phyloP scores from a whole-genome alignment of 2,888 invertebrate species.

The Scaeva pyrastri region DNA sequence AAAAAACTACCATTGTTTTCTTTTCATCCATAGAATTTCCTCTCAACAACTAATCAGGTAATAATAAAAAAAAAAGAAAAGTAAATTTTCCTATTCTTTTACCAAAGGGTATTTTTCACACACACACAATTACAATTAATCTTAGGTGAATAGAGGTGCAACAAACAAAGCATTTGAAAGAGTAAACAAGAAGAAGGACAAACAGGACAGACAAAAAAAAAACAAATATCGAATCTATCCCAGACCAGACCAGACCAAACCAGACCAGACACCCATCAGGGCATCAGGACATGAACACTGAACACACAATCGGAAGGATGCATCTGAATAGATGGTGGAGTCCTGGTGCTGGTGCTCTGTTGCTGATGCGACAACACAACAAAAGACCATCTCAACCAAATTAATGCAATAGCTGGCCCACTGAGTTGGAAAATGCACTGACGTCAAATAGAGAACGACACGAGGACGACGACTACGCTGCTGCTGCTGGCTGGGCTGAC shows the following conservation, averaged over 20 bases:
- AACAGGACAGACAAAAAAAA: neutral
- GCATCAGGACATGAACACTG: constrained; percentile 46
- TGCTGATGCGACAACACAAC: constrained; percentile 48
- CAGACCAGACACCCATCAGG: constrained; percentile 43
- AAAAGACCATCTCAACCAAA: constrained; percentile 75
- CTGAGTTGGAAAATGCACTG: constrained; percentile 73
- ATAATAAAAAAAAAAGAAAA: too few species aligned
- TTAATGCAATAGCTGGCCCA: constrained; percentile 74
- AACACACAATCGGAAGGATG: constrained; percentile 32
- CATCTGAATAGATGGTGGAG: constrained; percentile 20
- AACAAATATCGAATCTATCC: constrained; percentile 36
- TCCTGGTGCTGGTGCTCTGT: constrained; percentile 8
- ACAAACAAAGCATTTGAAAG: neutral
- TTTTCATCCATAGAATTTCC: too few species aligned
- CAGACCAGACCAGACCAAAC: too few species aligned
- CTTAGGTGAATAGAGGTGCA: constrained; percentile 9
- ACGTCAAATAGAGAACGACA: constrained; percentile 43
- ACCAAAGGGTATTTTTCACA: neutral
- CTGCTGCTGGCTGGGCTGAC: neutral
- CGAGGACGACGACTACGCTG: neutral
- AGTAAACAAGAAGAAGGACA: neutral
- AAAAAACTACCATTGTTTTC: too few species aligned
- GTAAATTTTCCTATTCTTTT: neutral
- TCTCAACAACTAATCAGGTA: too few species aligned
- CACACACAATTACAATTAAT: neutral